Base-by-base conservation (phyloP, 2,113 vertebrate genomes). In the Dipodomys ordii region DNA sequence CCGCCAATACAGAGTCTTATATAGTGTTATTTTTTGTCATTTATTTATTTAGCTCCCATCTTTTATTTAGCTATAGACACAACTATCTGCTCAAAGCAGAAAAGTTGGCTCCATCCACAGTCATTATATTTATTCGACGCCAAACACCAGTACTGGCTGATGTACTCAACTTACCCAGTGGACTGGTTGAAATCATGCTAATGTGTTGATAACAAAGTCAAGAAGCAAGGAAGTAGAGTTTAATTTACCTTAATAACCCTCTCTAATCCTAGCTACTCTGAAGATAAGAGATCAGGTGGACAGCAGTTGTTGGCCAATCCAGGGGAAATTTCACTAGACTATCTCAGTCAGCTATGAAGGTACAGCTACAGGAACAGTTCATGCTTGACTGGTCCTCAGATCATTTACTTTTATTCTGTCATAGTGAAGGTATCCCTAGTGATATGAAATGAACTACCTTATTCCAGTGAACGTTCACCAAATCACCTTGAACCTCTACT, bases 41-140 rank as follows among this genome's bases (percentile, higher is more conserved):
- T 10, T 77, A 28, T 65, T 84, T 28, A 10, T 77, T 69, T 27
- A 49, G n/a, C 30, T 53, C 46, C 11, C 10, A 67, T 71, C 20
- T 71, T 67, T 85, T 30, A 11, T 78, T 69, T 27, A 53, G 32
- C 23, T 53, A 9, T 89, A 53, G 74, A 49, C 23, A 78, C 22
- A 81, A 39, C 35, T 77, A 67, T 46, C 25, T 71, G 35, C 72
- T 83, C 18, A 83, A 72, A 57, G 53, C 10, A 64, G 30, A 91
- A 92, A 82, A 46, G 3, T 44, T 77, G 79, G 57, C 86, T 57
- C 68, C 60, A 46, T 49, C 57, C 46, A 39, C 8, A 76, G 32
- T 79, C 46, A 68, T 86, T 92, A 84, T 83, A 57, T 80, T 92
- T 83, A 35, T 46, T 60, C 84, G 79, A n/a, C 62, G 23, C 53